Base-by-base conservation (phyloP, 2,797 vertebrate genomes). In the Botia kubotai region DNA sequence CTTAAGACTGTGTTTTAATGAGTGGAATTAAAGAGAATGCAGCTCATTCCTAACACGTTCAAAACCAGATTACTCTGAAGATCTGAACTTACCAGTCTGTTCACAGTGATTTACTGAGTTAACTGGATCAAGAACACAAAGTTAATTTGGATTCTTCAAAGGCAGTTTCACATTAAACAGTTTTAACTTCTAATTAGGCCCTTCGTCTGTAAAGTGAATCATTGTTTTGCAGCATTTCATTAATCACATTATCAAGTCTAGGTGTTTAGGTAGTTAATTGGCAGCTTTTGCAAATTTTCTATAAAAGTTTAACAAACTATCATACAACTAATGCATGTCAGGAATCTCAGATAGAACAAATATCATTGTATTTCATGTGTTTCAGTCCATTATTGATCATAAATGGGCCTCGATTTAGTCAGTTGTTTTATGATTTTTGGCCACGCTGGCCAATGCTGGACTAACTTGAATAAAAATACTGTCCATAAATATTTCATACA, bases 1-100 rank as follows among this genome's bases (percentile, higher is more conserved):
- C 84, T 79, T 86, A 81, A 91, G 83, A 88, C 90, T 90, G 79
- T 75, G 89, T 89, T 86, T 93, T 91, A 92, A 92, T 89, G 81
- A 86, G 81, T 0, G 87, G 62, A 89, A 88, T 85, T 89, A 90
- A 83, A 88, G 89, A 84, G 29, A 89, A 83, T 72, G 79, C 81
- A 89, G 72, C 87, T 75, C 76, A 21, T 11, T 80, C 58, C 87
- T 83, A 89, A 90, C 88, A 91, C 85, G 50, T n/a, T 79, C 85
- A 88, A 88, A 87, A 83, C 84, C 52, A 82, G 89, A 90, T 92
- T 91, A 89, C 87, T 89, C 79, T 69, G 33, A 80, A 85, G 90
- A 91, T 82, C 82, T 74, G 66, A 87, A 87, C 23, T 58, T 8
- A 77, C 72, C 75, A 84, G 82, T 74, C 84, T 52, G 83, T 86